phyloP scores from a whole-genome alignment of 2,888 invertebrate species.

The Anticlea derivata region DNA sequence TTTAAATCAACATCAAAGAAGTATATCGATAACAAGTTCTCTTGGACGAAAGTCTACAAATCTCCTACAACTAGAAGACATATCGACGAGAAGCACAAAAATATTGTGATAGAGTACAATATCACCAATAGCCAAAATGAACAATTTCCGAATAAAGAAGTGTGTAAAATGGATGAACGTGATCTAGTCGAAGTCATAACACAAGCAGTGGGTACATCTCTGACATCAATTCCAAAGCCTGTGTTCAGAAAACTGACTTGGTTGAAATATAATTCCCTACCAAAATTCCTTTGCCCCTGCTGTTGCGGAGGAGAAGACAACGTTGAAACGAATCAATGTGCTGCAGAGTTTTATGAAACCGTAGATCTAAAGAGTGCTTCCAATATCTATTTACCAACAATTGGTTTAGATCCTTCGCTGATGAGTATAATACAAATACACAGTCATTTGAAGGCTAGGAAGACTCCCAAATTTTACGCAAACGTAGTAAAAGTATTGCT shows the following conservation, averaged over 20 bases:
- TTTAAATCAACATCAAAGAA: constrained; percentile 30
- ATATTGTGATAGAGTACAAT: constrained; percentile 28
- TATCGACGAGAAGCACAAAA: constrained; percentile 26
- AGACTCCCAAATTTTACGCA: constrained; percentile 45
- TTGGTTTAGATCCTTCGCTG: constrained; percentile 60
- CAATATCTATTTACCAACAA: constrained; percentile 38
- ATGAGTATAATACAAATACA: constrained; percentile 61
- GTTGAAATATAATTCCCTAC: constrained; percentile 41
- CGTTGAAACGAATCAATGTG: constrained; percentile 41
- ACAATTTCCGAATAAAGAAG: constrained; percentile 2
- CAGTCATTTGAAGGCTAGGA: constrained; percentile 44
- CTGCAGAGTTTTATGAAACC: constrained; percentile 59
- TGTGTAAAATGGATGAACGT: constrained; percentile 13
- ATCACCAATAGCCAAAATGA: constrained; percentile 10
- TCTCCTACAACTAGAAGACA: constrained; percentile 45
- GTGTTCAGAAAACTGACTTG: constrained; percentile 33
- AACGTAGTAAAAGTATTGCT: constrained; percentile 51
- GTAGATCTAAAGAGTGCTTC: constrained; percentile 52
- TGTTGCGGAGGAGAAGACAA: constrained; percentile 54
- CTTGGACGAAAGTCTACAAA: constrained; percentile 60
- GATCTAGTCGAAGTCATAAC: constrained; percentile 31
- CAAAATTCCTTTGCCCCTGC: constrained; percentile 62
- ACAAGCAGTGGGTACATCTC: constrained; percentile 45
- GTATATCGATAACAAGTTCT: constrained; percentile 37
- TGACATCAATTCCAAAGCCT: constrained; percentile 39